phyloP scores from a whole-genome alignment of 2,113 vertebrate species.

The Holacanthus passer region DNA sequence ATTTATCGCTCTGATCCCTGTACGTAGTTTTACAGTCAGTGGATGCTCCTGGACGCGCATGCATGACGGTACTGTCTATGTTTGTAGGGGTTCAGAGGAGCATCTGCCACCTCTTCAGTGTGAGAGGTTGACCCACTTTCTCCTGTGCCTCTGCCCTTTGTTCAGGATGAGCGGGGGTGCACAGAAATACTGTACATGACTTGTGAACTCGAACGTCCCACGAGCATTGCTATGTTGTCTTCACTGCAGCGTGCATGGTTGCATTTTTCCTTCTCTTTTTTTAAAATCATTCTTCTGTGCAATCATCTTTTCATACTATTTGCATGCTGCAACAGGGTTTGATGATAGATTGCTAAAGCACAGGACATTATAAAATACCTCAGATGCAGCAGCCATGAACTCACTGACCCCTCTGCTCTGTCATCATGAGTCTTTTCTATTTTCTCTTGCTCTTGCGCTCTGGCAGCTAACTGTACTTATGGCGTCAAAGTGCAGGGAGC shows the following conservation, averaged over 20 bases:
- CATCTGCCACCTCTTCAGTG: conserved; percentile 59
- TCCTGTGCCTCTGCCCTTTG: conserved; percentile 61
- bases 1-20: neutral
- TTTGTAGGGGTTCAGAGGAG: conserved; percentile 40
- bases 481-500: conserved; percentile 9
- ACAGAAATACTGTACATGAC: conserved; percentile 14
- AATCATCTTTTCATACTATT: neutral
- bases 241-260: neutral
- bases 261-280: neutral
- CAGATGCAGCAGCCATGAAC: conserved; percentile 15
- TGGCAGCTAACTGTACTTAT: conserved; percentile 9
- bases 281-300: neutral
- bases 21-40: neutral
- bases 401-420: neutral
- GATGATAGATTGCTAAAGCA: neutral
- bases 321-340: neutral
- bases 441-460: neutral
- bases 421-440: neutral
- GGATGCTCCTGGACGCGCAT: conserved; percentile 1
- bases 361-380: neutral
- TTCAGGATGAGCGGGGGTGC: conserved; percentile 50
- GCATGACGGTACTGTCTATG: neutral
- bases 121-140: conserved; percentile 79
- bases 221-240: conserved; percentile 7
- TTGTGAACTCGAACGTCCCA: conserved; percentile 3